Evolutionary conservation across 1,140 invertebrate genomes (phyloP), one percentile per base, ranked within the genome.

Genomic region (Myzus persicae): DNA sequence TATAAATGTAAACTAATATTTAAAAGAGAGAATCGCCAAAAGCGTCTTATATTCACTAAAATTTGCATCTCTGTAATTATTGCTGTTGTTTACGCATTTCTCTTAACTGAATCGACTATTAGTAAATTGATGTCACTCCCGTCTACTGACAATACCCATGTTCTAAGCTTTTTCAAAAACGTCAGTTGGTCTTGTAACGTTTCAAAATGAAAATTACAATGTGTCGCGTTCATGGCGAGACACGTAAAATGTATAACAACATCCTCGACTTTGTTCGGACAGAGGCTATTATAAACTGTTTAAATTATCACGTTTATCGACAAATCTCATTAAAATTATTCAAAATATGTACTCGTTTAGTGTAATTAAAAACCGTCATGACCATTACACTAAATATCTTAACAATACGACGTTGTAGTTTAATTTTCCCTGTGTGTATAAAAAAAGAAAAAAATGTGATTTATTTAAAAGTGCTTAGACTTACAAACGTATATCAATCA

Each of bases 101-200:
- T 81, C 40, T n/a, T 24, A 9, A 88, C n/a, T 3, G 20, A 36
- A 89, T 51, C 38, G 2, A 51, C 46, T 51, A 89, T 51, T 89
- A 51, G 46, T 24, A 89, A 51, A 51, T 89, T 18, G 51, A 51
- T 48, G 44, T 31, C 31, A 9, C 0, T 36, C n/a, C 36, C 2
- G 18, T 88, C 14, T 88, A 36, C n/a, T n/a, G 87, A 89, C 31
- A 3, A 88, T n/a, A 48, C n/a, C n/a, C 44, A 36, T 51, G 87
- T 89, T 90, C 2, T 90, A 91, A 91, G 42, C 40, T 46, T 91
- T 46, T 91, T 81, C 90, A 81, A 81, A 82, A 91, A 82, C 14
- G 42, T 91, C 90, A 91, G 38, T 18, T 44, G 22, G 20, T 81
- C 26, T 31, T 36, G n/a, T 26, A 91, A 91, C 36, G 44, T 82